phyloP scores from a whole-genome alignment of 2,888 invertebrate species.

The Sarcophaga rosellei region DNA sequence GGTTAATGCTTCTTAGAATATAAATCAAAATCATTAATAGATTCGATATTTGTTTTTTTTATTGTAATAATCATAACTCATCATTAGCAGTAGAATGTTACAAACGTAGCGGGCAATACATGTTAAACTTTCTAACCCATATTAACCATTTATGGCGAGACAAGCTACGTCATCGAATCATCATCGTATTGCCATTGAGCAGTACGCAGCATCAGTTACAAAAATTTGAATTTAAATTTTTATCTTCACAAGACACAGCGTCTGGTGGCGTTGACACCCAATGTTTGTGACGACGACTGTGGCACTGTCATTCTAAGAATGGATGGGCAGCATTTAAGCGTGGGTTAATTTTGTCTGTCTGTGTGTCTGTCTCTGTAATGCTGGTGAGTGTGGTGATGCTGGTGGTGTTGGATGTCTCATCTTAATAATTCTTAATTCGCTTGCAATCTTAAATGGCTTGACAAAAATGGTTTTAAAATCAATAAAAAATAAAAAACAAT shows the following conservation, averaged over 20 bases:
- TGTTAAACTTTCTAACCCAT: slow-evolving; percentile 14
- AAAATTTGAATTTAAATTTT: neutral
- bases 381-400: neutral
- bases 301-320: slow-evolving; percentile 33
- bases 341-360: slow-evolving; percentile 44
- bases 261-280: slow-evolving; percentile 2
- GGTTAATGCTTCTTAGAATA: no score
- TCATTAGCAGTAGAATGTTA: no score
- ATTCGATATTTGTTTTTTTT: no score
- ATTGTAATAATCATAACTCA: no score
- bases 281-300: neutral
- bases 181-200: neutral
- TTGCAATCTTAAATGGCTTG: slow-evolving; percentile 23
- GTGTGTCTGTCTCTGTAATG: neutral
- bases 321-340: slow-evolving; percentile 18
- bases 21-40: no score
- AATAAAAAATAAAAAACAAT: slow-evolving; percentile 18
- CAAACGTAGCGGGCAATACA: neutral
- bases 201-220: neutral
- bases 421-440: slow-evolving; percentile 4
- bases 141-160: slow-evolving; percentile 38
- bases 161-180: slow-evolving; percentile 16
- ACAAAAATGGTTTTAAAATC: slow-evolving; percentile 28
- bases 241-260: neutral
- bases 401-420: slow-evolving; percentile 4